Conservation (phyloP, 2,113 vertebrate genomes). For the Takifugu bimaculatus region DNA sequence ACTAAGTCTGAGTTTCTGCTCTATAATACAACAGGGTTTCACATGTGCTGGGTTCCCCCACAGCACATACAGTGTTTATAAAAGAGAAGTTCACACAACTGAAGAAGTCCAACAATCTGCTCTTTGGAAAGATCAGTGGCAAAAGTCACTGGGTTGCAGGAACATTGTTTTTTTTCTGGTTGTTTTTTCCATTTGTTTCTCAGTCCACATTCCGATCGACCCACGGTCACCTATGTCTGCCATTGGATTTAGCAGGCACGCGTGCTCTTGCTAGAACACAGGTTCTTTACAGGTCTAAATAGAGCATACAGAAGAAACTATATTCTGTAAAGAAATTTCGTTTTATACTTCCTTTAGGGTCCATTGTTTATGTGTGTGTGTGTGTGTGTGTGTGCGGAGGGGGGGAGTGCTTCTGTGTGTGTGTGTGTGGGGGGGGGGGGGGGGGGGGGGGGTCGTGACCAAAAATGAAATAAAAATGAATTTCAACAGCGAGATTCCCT, state of each 20-base stretch:
- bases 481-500: neutral
- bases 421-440: neutral
- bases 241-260: constrained; percentile 4
- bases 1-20: neutral
- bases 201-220: neutral
- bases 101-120: neutral
- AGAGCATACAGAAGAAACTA: too few relatives aligned
- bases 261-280: too few relatives aligned
- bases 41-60: neutral
- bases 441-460: neutral
- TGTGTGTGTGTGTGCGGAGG: neutral
- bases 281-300: too few relatives aligned
- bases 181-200: neutral
- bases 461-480: neutral
- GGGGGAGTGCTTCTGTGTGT: neutral
- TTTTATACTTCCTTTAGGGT: too few relatives aligned
- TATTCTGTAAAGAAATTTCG: too few relatives aligned
- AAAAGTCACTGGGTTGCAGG: constrained; percentile 6
- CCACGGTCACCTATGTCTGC: neutral
- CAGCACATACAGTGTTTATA: constrained; percentile 9
- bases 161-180: neutral
- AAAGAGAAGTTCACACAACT: neutral
- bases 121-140: constrained; percentile 20
- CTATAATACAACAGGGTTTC: constrained; percentile 2
- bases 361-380: neutral